These are phyloP conservation scores for Prolemur simus DNA, from an alignment of 2,113 vertebrate species.

Conservation along the genomic window DNA sequence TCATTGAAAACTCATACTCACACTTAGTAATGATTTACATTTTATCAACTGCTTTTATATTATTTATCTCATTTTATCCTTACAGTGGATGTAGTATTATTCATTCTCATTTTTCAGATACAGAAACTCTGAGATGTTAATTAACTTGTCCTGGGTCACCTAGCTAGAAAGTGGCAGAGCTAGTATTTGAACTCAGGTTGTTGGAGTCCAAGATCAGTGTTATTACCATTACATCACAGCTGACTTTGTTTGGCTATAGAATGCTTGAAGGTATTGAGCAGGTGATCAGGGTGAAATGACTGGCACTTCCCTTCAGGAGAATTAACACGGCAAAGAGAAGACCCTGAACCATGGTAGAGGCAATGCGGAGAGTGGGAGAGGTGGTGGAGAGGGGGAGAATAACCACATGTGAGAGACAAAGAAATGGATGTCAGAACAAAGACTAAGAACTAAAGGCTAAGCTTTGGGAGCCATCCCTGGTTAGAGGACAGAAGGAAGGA, in stretches of 20 bases:
- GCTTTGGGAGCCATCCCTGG: not conserved
- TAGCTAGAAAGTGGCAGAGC: not conserved
- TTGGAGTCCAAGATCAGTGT: not conserved
- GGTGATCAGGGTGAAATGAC: not conserved
- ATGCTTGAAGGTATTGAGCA: not conserved
- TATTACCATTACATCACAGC: not conserved
- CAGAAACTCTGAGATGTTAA: not conserved
- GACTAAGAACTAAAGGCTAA: not conserved
- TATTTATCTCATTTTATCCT: not conserved
- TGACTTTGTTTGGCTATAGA: not conserved
- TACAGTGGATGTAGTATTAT: not conserved
- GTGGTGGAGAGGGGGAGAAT: not conserved
- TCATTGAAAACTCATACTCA: not conserved
- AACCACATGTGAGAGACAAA: not conserved
- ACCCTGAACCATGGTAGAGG: not conserved
- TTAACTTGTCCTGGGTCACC: not conserved
- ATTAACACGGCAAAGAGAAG: not conserved
- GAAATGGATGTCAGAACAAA: not conserved
- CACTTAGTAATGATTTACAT: not conserved
- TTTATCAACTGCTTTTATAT: not conserved
- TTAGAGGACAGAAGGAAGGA: not conserved
- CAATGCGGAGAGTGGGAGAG: not conserved
- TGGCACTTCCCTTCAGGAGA: not conserved
- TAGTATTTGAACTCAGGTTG: not conserved
- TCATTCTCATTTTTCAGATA: not conserved